Conservation (phyloP, 30 jellyfish, hydroid and myxozoan genomes). For the Sanderia malayensis region DNA sequence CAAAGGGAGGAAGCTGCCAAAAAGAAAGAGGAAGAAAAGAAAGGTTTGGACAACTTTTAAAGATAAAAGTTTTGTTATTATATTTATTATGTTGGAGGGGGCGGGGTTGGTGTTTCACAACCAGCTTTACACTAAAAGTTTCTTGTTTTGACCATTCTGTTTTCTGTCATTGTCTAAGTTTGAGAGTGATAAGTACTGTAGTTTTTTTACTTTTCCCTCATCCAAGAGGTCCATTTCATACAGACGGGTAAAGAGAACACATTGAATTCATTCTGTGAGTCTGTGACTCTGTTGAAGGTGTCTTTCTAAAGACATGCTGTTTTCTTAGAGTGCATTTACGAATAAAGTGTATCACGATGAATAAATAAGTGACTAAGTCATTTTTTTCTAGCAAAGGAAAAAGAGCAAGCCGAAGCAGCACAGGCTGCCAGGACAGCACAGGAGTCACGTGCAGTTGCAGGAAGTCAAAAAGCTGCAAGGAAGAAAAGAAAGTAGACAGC, state of each 20-base stretch:
- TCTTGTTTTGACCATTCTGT: background rate
- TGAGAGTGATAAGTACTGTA: background rate
- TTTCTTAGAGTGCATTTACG: too few species aligned
- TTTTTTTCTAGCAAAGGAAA: slow-evolving; percentile 28
- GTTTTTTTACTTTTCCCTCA: background rate
- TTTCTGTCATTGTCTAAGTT: background rate
- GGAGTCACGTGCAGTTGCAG: slow-evolving; percentile 40
- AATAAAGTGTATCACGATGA: too few species aligned
- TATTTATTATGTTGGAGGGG: too few species aligned
- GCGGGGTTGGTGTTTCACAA: too few species aligned
- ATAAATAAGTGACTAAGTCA: too few species aligned
- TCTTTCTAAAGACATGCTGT: too few species aligned
- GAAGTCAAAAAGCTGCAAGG: slow-evolving; percentile 59
- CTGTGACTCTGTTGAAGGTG: background rate
- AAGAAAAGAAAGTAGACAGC: slow-evolving; percentile 60
- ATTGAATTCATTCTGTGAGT: background rate
- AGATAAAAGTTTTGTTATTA: background rate
- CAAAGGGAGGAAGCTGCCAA: slow-evolving; percentile 97
- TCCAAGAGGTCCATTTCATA: background rate
- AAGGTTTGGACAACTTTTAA: slow-evolving; percentile 32
- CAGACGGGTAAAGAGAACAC: background rate
- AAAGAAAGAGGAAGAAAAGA: slow-evolving; percentile 82
- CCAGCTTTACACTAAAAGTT: too few species aligned
- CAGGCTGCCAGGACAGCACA: slow-evolving; percentile 54
- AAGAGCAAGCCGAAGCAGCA: slow-evolving; percentile 38